Percentiles rank a stretch among this genome's conserved stretches.
These are phyloP conservation scores for Drosophila anomalata DNA, from an alignment of 2,888 invertebrate species.

Conservation along the genomic window DNA sequence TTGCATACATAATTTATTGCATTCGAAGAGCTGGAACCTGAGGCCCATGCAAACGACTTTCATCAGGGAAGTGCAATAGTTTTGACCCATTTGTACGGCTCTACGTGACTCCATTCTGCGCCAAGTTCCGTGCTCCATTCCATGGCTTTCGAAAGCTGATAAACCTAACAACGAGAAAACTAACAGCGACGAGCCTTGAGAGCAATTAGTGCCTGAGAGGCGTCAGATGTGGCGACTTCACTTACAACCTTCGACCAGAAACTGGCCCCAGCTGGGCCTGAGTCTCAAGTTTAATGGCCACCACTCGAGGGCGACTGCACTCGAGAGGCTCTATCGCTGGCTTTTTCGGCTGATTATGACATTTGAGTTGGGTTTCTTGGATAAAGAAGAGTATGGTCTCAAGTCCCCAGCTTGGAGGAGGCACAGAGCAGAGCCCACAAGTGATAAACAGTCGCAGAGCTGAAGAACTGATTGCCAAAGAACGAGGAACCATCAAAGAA, in stretches of 20 bases:
- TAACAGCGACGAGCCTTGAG: constrained; percentile 31
- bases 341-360: constrained; percentile 66
- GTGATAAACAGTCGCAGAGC: constrained; percentile 36
- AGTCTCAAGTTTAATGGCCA: constrained; percentile 23
- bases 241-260: constrained; percentile 29
- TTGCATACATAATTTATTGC: constrained; percentile 45
- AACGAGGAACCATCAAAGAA: constrained; percentile 50
- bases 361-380: constrained; percentile 54
- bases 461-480: constrained; percentile 67
- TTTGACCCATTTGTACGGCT: constrained; percentile 61
- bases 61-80: constrained; percentile 53
- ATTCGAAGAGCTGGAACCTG: constrained; percentile 40
- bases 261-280: constrained; percentile 1
- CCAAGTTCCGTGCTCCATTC: constrained; percentile 8
- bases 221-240: constrained; percentile 29
- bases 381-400: neutral
- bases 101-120: constrained; percentile 28
- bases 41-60: constrained; percentile 58
- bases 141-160: constrained; percentile 35
- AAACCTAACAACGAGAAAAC: constrained; percentile 14
- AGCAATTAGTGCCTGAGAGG: constrained; percentile 48
- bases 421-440: constrained; percentile 35
- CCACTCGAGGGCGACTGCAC: constrained; percentile 15
- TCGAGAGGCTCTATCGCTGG: constrained; percentile 16
- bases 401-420: constrained; percentile 27